These are phyloP conservation scores for Andrena fulva DNA, from an alignment of 2,888 invertebrate species.

Conservation along the genomic window DNA sequence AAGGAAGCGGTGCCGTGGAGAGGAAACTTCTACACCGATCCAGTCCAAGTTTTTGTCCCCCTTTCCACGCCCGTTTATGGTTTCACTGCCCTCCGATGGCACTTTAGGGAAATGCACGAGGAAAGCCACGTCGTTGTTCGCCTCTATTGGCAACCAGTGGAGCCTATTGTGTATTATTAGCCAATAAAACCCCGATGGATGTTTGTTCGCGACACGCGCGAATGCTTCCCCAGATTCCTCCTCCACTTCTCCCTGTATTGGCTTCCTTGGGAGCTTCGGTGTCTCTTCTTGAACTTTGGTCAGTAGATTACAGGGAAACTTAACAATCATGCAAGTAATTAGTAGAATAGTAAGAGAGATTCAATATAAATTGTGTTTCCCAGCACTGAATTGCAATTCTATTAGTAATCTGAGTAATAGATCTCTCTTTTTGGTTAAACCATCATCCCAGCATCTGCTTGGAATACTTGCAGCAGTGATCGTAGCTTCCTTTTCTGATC, in stretches of 20 bases:
- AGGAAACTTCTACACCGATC: constrained; percentile 66
- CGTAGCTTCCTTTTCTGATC: too few species aligned
- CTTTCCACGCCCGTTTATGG: constrained; percentile 78
- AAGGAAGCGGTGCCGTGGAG: constrained; percentile 53
- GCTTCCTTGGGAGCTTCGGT: background rate
- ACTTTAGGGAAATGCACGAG: constrained; percentile 83
- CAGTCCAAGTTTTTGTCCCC: constrained; percentile 62
- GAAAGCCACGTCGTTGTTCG: constrained; percentile 54
- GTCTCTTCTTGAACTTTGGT: too few species aligned
- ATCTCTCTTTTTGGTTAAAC: too few species aligned
- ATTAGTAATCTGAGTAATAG: too few species aligned
- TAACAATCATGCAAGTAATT: too few species aligned
- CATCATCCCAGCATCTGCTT: too few species aligned
- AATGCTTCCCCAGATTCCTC: constrained; percentile 17
- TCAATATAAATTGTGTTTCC: too few species aligned
- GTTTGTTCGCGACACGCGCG: constrained; percentile 33
- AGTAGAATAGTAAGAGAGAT: too few species aligned
- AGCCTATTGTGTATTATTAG: constrained; percentile 80
- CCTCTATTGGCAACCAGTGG: constrained; percentile 59
- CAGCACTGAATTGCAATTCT: too few species aligned
- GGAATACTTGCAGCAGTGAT: too few species aligned
- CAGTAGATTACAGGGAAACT: too few species aligned
- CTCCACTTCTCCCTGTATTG: background rate
- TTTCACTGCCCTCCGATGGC: constrained; percentile 83
- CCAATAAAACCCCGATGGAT: constrained; percentile 75